These are phyloP conservation scores for Lottia gigantea DNA, from an alignment of 2,888 invertebrate genomes.

Conservation along the genomic window DNA sequence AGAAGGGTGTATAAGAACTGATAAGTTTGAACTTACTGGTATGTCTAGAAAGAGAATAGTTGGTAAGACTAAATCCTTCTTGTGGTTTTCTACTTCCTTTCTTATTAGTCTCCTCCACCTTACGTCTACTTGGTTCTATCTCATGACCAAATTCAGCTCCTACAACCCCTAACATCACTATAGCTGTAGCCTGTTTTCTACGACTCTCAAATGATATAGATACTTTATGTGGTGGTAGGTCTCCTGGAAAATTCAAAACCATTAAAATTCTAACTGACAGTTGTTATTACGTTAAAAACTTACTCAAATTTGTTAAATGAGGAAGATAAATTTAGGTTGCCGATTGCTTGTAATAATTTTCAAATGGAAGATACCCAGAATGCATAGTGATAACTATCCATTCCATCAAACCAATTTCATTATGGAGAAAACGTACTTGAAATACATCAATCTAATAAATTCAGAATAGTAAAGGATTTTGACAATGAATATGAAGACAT, in stretches of 20 bases:
- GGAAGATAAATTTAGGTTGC: too few species aligned
- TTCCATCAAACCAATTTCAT: too few species aligned
- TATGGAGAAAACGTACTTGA: too few species aligned
- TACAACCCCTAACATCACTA: slow-evolving; percentile 94
- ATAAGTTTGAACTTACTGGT: slow-evolving; percentile 75
- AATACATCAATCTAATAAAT: too few species aligned
- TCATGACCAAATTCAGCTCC: slow-evolving; percentile 99
- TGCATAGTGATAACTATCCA: too few species aligned
- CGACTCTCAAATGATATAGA: slow-evolving; percentile 63
- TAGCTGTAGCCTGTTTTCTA: slow-evolving; percentile 95
- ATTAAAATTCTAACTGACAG: background rate
- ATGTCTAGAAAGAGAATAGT: slow-evolving; percentile 88
- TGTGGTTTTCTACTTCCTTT: slow-evolving; percentile 74
- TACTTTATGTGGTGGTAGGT: slow-evolving; percentile 49
- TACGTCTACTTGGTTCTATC: slow-evolving; percentile 73
- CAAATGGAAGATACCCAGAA: too few species aligned
- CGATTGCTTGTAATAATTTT: too few species aligned
- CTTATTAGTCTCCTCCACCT: slow-evolving; percentile 74
- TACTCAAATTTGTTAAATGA: too few species aligned
- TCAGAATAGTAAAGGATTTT: too few species aligned
- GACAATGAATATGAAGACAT: too few species aligned
- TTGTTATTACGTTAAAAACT: background rate
- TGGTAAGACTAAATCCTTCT: slow-evolving; percentile 84
- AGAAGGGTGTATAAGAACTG: too few species aligned
- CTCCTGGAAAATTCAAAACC: slow-evolving; percentile 34